Base-by-base conservation (phyloP, 2,113 vertebrate species). In the Oreotragus oreotragus region DNA sequence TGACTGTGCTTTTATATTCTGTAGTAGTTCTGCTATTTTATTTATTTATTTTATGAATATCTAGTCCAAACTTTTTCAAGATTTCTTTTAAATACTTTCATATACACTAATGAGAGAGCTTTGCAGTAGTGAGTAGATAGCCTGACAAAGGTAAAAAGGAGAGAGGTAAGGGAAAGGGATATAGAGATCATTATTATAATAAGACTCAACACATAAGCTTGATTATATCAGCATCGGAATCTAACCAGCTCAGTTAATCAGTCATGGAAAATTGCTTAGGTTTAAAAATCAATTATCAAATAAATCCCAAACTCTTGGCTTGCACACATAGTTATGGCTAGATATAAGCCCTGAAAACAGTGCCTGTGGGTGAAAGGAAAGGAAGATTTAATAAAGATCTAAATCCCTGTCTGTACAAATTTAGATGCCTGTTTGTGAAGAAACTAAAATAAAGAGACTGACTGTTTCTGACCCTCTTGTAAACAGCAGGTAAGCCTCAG, bases 201-300 rank as follows among this genome's bases (percentile, higher is more conserved):
- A 62, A 95, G 19, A 88, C 9, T 64, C 60, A 93, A 62, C 16
- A 49, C 23, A 88, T 2, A 28, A n/a, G 62, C 6, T 45, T 55
- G 33, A 85, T 94, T 97, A 85, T 16, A 49, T 90, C 93, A 91
- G 64, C 47, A 86, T 95, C 15, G 27, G 28, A 89, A 43, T 79
- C 27, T 96, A 51, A 16, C 79, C 25, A 88, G 55, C 15, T 80
- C 60, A 96, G 53, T 49, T 73, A 84, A 88, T 85, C 55, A 88
- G 58, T 88, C 57, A 73, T 45, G 39, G 83, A 94, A 94, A 94
- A 70, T 23, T 79, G 2, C 39, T 84, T 45, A 80, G 14, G 6
- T 94, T 92, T 93, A 64, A 76, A 98, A 87, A 33, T 90, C 23
- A 91, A 23, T 85, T 64, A 94, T 39, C 25, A 92, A 96, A 94